Evolutionary conservation across 2,888 invertebrate species (phyloP), one percentile per base, ranked within the genome.

Genomic region (Parelbella ahira): DNA sequence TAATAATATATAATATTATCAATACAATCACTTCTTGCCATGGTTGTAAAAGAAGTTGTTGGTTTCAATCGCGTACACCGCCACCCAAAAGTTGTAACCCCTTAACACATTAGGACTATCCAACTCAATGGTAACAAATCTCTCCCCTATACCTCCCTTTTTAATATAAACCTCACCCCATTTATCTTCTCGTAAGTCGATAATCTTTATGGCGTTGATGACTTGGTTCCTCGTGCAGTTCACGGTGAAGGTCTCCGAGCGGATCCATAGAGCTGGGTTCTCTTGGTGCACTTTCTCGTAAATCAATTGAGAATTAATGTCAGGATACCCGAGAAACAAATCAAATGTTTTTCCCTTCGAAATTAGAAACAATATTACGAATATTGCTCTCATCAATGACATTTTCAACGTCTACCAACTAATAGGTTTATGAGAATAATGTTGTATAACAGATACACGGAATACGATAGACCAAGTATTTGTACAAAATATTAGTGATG

Each of bases 221-320:
- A 83, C 60, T 58, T 83, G 70, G 34, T 58, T 64, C 0, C 25
- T 49, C 0, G 78, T 63, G 61, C 69, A 72, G 37, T 73, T 76
- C 21, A 82, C 75, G 0, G 68, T 73, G 4, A 82, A 56, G 0
- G 56, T 63, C 0, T 79, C 74, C 2, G 70, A 64, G 25, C 77
- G 56, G 1, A 69, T 51, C 81, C 81, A 82, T 28, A 76, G 47
- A 0, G 81, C 79, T 0, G 80, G 81, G 45, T 74, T 73, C 19
- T 76, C 73, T 53, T 82, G 74, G 37, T 81, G 76, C 1, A 80
- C 69, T 50, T 74, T 71, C 37, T 65, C 75, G 48, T 79, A 83
- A 3, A 84, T 73, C 36, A 80, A 44, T 44, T 68, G 75, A 0
- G 82, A 70, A 0, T 63, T 51, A 3, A 55, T n/a, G 50, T 79